Base-by-base conservation (phyloP, 2,113 vertebrate genomes). In the Arizona elegans region DNA sequence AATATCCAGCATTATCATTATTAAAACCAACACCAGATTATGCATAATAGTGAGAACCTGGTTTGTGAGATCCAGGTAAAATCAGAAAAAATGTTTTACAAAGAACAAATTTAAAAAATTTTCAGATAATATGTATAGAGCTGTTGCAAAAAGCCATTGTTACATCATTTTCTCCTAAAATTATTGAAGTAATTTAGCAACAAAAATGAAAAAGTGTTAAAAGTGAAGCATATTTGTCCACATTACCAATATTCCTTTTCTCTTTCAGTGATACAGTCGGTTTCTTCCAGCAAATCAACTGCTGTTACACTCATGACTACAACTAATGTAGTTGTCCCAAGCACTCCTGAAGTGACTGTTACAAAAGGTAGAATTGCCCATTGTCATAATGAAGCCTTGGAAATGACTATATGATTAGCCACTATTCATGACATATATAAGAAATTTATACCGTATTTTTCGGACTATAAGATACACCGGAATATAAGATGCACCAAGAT, bases 261-360 rank as follows among this genome's bases (percentile, higher is more conserved):
- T 91, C 89, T n/a, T 93, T 19, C 38, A 98, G 98, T 98, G 95
- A 97, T 98, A 91, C 98, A 98, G 54, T 98, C 98, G 0, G 97
- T 98, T 96, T 97, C 98, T 96, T 56, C 97, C 75, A 97, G 33
- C 96, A 98, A 98, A 94, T 95, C 97, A 58, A 95, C 98, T 92
- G 3, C 97, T 89, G 88, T 97, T 91, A 75, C 97, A 91, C 95
- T 97, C 26, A 94, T 97, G 58, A 94, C 97, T 75, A 86, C 97
- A 92, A 94, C 97, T 65, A 92, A 89, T 91, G 91, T 96, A 0
- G 87, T 93, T 93, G 94, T 94, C 86, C 93, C 97, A 92, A 97
- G 90, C 96, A 85, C 97, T 38, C 92, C 95, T 92, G 89, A 94
- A 0, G 91, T 95, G 92, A 43, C 96, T 65, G 62, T 97, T 90